A percentile compares a stretch with the other conserved stretches of the same genome.
Evolutionary conservation across 2,113 vertebrate species (phyloP).

Genomic region (Stercorarius parasiticus): DNA sequence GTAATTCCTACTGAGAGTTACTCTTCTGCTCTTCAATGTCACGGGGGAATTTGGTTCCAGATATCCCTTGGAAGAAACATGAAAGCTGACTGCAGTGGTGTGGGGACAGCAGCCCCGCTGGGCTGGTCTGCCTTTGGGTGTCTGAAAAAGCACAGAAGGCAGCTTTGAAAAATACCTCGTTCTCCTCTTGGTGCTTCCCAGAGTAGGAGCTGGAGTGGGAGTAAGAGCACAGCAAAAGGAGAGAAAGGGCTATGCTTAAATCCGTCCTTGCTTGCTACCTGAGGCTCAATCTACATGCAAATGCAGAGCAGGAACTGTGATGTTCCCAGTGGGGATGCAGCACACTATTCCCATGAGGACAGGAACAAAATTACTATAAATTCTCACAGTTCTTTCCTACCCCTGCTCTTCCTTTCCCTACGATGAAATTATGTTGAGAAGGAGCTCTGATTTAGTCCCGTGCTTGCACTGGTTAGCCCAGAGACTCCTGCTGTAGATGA

Average conservation of each 20-base stretch:
- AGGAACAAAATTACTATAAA: neutral
- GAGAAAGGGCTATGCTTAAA: neutral
- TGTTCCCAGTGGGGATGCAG: neutral
- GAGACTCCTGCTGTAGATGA: neutral
- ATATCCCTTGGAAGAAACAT: neutral
- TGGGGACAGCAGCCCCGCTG: neutral
- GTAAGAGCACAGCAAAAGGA: neutral
- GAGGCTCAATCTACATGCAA: neutral
- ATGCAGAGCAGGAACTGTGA: neutral
- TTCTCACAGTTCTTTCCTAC: neutral
- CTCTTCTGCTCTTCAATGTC: neutral
- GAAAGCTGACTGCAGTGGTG: neutral
- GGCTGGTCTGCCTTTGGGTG: neutral
- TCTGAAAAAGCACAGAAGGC: neutral
- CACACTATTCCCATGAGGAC: neutral
- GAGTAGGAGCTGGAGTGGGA: neutral
- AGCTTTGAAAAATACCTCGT: neutral
- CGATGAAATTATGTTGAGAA: neutral
- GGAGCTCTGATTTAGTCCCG: neutral
- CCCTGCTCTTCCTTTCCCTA: neutral
- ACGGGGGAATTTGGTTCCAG: neutral
- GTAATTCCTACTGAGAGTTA: neutral
- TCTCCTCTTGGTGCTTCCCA: neutral
- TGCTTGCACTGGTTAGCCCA: too few species aligned
- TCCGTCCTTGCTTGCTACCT: neutral